Percentiles rank a stretch among this genome's conserved stretches.
These are phyloP conservation scores for Papilio aristodemus DNA, from an alignment of 1,140 invertebrate species.

Conservation along the genomic window DNA sequence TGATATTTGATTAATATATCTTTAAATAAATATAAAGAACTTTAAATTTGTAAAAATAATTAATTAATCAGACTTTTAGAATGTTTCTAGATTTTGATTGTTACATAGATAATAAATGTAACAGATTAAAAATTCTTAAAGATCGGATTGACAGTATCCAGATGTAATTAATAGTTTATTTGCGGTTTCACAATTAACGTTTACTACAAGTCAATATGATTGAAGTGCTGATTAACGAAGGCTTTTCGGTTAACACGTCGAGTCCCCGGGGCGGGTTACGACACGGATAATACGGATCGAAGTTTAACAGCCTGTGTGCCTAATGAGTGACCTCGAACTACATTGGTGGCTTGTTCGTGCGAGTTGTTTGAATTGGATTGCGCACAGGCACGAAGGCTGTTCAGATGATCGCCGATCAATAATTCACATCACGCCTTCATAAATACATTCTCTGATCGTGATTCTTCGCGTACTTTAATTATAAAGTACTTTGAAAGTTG, in stretches of 20 bases:
- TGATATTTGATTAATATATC: too few species aligned
- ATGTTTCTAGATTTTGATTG: too few species aligned
- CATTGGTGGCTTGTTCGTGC: conserved; percentile 51
- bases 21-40: too few species aligned
- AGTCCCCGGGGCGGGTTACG: conserved; percentile 39
- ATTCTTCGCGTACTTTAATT: conserved; percentile 3
- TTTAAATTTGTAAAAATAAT: too few species aligned
- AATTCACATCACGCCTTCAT: conserved; percentile 36
- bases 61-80: too few species aligned
- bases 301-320: conserved; percentile 46
- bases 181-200: conserved; percentile 10
- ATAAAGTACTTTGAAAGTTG: not conserved
- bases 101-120: too few species aligned
- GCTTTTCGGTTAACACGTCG: conserved; percentile 19
- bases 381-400: conserved; percentile 38
- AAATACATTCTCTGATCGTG: conserved; percentile 17
- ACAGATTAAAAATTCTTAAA: not conserved
- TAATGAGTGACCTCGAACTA: conserved; percentile 60
- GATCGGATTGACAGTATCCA: not conserved
- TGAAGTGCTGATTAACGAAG: conserved; percentile 40
- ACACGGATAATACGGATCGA: conserved; percentile 56
- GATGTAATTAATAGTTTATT: conserved; percentile 11
- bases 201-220: conserved; percentile 30
- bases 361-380: conserved; percentile 55
- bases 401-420: conserved; percentile 35